phyloP scores from a whole-genome alignment of 2,797 vertebrate species.

The Limnodromus scolopaceus region DNA sequence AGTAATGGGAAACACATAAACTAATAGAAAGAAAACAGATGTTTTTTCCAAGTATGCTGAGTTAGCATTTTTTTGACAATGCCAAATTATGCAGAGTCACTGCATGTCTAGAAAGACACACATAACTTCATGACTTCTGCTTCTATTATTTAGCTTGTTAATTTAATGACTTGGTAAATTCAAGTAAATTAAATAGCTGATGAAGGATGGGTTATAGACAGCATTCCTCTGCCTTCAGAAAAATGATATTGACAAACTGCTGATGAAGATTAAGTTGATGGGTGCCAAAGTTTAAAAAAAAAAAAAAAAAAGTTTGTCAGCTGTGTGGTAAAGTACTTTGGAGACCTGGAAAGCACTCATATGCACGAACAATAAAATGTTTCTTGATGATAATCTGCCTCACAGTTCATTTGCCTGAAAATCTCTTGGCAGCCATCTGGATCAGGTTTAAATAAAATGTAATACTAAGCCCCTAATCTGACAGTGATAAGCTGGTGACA shows the following conservation, averaged over 20 bases:
- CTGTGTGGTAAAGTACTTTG: slow-evolving; percentile 16
- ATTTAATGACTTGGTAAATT: slow-evolving; percentile 3
- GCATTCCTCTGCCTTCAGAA: not conserved
- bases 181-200: slow-evolving; percentile 6
- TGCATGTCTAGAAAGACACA: not conserved
- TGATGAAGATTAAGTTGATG: slow-evolving; percentile 43
- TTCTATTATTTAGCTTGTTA: not conserved
- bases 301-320: not conserved
- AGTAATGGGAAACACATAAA: not conserved
- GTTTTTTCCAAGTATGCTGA: not conserved
- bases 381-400: slow-evolving; percentile 55
- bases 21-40: not conserved
- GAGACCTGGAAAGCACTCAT: not conserved
- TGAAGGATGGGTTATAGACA: not conserved
- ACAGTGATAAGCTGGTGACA: slow-evolving; percentile 61
- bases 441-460: slow-evolving; percentile 58
- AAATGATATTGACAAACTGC: not conserved
- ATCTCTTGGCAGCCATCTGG: slow-evolving; percentile 65
- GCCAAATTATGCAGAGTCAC: not conserved
- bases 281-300: not conserved
- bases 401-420: slow-evolving; percentile 61
- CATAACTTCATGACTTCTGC: not conserved
- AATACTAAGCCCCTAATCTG: slow-evolving; percentile 64
- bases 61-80: not conserved
- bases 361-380: slow-evolving; percentile 16